Evolutionary conservation across 2,888 invertebrate species (phyloP).

Genomic region (Rhamphomyia laevipes): DNA sequence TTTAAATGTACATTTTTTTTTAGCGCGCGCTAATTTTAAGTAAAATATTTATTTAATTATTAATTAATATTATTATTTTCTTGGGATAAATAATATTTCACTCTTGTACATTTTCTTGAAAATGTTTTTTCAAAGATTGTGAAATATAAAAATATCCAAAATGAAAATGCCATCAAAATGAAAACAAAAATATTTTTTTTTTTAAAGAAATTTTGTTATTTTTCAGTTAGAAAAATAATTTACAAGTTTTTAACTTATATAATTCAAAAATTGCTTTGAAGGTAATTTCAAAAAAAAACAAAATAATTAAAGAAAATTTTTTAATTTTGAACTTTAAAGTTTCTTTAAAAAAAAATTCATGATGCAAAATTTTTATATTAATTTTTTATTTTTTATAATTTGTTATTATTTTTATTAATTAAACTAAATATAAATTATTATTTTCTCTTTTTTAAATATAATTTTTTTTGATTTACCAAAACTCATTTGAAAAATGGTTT

Average conservation of each 20-base stretch:
- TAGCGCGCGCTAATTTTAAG: no score
- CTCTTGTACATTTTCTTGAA: no score
- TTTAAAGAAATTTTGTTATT: conserved; percentile 11
- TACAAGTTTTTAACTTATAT: no score
- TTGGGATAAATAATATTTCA: no score
- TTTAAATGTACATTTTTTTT: no score
- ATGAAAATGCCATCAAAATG: background rate
- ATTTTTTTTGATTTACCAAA: conserved; percentile 3
- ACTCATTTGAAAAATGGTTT: background rate
- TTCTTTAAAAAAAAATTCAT: background rate
- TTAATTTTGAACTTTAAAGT: no score
- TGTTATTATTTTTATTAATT: conserved; percentile 3
- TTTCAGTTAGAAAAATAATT: conserved; percentile 11
- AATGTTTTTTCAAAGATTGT: background rate
- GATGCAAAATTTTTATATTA: background rate
- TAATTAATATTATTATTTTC: no score
- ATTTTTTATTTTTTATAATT: background rate
- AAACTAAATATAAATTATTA: conserved; percentile 1
- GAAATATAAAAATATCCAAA: background rate
- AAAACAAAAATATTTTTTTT: conserved; percentile 1
- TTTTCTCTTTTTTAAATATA: conserved; percentile 1
- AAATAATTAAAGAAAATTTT: background rate
- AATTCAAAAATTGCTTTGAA: conserved; percentile 6
- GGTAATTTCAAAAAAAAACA: background rate
- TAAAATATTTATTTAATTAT: no score